Base-by-base conservation (phyloP, 1,140 invertebrate species). In the Leucophenga varia region DNA sequence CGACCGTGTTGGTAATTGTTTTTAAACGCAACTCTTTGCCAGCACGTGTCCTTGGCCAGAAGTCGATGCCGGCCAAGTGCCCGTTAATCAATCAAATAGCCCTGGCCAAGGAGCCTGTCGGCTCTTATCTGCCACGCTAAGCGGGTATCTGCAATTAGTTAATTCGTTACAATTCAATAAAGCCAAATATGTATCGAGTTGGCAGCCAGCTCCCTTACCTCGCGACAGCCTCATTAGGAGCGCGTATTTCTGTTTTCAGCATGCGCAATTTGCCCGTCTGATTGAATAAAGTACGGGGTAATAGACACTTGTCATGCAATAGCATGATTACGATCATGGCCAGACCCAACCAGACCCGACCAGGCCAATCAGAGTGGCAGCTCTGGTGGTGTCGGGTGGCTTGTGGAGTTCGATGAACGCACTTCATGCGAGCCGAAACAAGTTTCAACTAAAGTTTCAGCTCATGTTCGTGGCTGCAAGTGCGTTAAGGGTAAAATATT, bases 281-380 rank as follows among this genome's bases (percentile, higher is more conserved):
- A 65, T 56, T 63, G 49, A 63, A 59, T 56, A 48, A 50, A 50
- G 32, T 67, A n/a, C n/a, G n/a, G n/a, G n/a, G n/a, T n/a, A 56
- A 63, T 67, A 56, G 52, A 48, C 53, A 56, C 39, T 68, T 59
- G 63, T 52, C 63, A 65, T 65, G 63, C 63, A 63, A 65, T 65
- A 36, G 40, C 54, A 52, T 50, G 63, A 65, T 65, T 65, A 65
- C 47, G 47, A 18, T 43, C 28, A 25, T 9, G 43, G 38, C 45
- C 45, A 54, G 18, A 28, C 13, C 47, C n/a, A n/a, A n/a, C n/a
- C n/a, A n/a, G n/a, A n/a, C n/a, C n/a, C n/a, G n/a, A n/a, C n/a
- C n/a, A n/a, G n/a, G n/a, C n/a, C n/a, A n/a, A n/a, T n/a, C 20
- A 59, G 36, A 44, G 31, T 47, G 40, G 3, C 21, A n/a, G n/a